These are phyloP conservation scores for Apodemia duryi DNA, from an alignment of 2,888 invertebrate genomes.

Conservation along the genomic window DNA sequence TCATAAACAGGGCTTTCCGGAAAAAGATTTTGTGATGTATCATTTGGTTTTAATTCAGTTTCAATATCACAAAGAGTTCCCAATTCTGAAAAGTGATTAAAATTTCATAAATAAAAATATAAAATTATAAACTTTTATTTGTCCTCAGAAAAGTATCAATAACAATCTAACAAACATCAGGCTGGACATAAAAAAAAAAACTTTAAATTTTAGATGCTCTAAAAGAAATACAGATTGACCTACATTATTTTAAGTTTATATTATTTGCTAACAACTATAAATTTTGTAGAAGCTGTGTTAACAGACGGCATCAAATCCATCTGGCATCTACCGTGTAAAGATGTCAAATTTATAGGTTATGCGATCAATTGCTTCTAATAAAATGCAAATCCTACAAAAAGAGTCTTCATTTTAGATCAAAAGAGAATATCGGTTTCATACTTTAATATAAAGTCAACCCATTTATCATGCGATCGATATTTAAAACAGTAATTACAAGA, in stretches of 20 bases:
- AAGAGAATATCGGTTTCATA: neutral
- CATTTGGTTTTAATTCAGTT: constrained; percentile 26
- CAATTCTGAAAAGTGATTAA: constrained; percentile 21
- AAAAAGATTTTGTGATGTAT: constrained; percentile 55
- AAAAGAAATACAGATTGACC: too few species aligned
- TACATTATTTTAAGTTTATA: too few species aligned
- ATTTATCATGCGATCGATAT: constrained; percentile 16
- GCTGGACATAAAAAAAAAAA: too few species aligned
- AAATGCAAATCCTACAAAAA: too few species aligned
- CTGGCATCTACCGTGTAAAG: neutral
- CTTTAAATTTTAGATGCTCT: too few species aligned
- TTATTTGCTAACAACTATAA: too few species aligned
- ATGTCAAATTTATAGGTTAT: constrained; percentile 10
- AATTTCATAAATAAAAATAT: too few species aligned
- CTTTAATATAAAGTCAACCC: neutral
- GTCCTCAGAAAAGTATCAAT: too few species aligned
- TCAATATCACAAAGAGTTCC: constrained; percentile 19
- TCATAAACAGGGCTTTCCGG: constrained; percentile 71
- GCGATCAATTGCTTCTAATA: neutral
- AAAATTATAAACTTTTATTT: too few species aligned
- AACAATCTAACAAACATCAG: too few species aligned
- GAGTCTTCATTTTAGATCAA: neutral
- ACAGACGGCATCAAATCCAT: neutral
- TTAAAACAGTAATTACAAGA: constrained; percentile 17
- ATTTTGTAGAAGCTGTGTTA: too few species aligned